Evolutionary conservation across 2,888 invertebrate genomes (phyloP).

Genomic region (Micropterix aruncella): DNA sequence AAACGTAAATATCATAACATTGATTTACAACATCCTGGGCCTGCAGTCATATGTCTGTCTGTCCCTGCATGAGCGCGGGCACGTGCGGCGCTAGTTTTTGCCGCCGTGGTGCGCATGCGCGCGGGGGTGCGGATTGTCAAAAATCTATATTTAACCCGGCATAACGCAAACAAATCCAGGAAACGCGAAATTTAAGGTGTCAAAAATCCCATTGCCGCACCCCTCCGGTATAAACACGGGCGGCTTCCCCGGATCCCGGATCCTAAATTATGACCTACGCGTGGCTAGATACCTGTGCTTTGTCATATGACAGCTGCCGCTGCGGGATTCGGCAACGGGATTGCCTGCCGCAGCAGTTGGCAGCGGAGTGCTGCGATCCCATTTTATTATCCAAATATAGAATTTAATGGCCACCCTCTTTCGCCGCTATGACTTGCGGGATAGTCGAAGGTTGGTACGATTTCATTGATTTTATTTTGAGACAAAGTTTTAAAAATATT

Average conservation of each 20-base stretch:
- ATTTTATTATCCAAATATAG: too few species aligned
- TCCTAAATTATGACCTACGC: not conserved
- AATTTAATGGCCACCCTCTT: too few species aligned
- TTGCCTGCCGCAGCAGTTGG: too few species aligned
- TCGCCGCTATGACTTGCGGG: too few species aligned
- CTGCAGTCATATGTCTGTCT: not conserved
- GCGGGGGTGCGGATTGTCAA: slow-evolving; percentile 4
- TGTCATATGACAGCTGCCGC: not conserved
- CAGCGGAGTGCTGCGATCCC: too few species aligned
- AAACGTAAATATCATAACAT: slow-evolving; percentile 10
- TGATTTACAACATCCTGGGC: slow-evolving; percentile 12
- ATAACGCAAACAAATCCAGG: slow-evolving; percentile 11
- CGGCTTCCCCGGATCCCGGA: not conserved
- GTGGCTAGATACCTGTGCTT: not conserved
- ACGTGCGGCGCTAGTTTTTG: not conserved
- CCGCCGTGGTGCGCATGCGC: not conserved
- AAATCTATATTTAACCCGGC: slow-evolving; percentile 10
- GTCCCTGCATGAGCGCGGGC: not conserved
- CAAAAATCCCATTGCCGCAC: slow-evolving; percentile 11
- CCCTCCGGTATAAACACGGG: slow-evolving; percentile 1
- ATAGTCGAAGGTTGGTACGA: too few species aligned
- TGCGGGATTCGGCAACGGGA: not conserved
- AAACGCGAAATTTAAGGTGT: slow-evolving; percentile 13
- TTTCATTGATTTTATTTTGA: too few species aligned
- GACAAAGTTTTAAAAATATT: too few species aligned